Evolutionary conservation across 2,113 vertebrate species (phyloP).

Genomic region (Corythaixoides concolor): DNA sequence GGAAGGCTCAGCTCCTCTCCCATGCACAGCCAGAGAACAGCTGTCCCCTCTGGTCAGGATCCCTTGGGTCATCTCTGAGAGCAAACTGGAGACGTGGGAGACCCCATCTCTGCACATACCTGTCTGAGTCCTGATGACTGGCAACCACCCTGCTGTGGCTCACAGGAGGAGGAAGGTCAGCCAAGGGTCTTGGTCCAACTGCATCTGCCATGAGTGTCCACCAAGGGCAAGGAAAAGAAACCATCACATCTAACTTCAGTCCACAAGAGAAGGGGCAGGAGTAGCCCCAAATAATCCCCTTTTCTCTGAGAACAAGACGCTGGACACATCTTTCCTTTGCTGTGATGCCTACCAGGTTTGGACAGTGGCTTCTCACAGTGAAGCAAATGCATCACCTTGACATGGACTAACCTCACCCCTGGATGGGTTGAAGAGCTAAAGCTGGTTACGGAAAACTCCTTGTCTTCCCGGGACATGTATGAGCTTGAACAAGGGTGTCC

Average conservation of each 20-base stretch:
- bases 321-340: neutral
- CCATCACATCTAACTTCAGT: neutral
- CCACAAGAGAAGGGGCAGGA: neutral
- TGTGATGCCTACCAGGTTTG: neutral
- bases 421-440: neutral
- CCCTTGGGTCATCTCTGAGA: neutral
- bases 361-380: fast-evolving
- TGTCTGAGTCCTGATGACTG: neutral
- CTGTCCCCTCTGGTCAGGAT: neutral
- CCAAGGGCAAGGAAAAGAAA: neutral
- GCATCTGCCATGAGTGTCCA: neutral
- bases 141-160: neutral
- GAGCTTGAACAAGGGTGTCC: neutral
- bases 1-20: neutral
- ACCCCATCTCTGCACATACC: neutral
- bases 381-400: neutral
- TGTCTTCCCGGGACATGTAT: neutral
- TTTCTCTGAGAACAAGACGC: neutral
- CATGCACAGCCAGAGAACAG: neutral
- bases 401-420: neutral
- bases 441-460: neutral
- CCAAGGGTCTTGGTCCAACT: too few relatives aligned
- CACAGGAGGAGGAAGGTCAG: neutral
- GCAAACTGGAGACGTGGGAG: neutral
- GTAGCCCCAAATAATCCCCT: neutral